A percentile compares a stretch with the other conserved stretches of the same genome.
These are phyloP conservation scores for Drosophila pachea DNA, from an alignment of 1,140 invertebrate genomes.

Conservation along the genomic window DNA sequence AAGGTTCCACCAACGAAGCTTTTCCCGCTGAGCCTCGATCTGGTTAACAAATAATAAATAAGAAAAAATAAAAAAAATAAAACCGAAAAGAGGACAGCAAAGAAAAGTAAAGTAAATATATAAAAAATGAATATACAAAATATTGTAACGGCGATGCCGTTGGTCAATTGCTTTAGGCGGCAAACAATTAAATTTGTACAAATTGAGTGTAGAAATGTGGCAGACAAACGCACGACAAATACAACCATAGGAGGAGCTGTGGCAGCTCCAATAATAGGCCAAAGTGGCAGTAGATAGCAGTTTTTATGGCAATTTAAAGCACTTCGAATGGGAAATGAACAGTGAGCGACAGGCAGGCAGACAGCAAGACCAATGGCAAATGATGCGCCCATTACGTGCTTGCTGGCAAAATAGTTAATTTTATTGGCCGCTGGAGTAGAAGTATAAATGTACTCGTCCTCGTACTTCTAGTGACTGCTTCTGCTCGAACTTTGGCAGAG, in stretches of 20 bases:
- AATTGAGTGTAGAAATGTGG: slow-evolving; percentile 76
- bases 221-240: slow-evolving; percentile 52
- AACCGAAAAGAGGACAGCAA: slow-evolving; percentile 7
- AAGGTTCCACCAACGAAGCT: slow-evolving; percentile 56
- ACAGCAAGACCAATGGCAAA: slow-evolving; percentile 54
- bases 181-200: slow-evolving; percentile 77
- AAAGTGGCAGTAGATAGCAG: slow-evolving; percentile 61
- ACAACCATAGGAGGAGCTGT: neutral
- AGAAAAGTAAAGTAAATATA: slow-evolving; percentile 29
- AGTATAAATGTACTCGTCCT: slow-evolving; percentile 67
- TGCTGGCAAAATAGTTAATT: slow-evolving; percentile 70
- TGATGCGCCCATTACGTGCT: slow-evolving; percentile 73
- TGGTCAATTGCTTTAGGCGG: slow-evolving; percentile 42
- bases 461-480: neutral
- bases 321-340: slow-evolving; percentile 66
- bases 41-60: slow-evolving; percentile 57
- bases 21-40: no score
- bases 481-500: slow-evolving; percentile 1
- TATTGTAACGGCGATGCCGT: slow-evolving; percentile 23
- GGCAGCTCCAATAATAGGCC: slow-evolving; percentile 15
- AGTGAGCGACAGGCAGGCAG: slow-evolving; percentile 13
- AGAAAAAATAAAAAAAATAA: slow-evolving; percentile 9
- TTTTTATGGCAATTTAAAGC: slow-evolving; percentile 74
- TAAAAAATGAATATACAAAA: slow-evolving; percentile 51
- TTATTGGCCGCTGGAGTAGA: slow-evolving; percentile 68